A percentile compares a stretch with the other conserved stretches of the same genome.
Evolutionary conservation across 2,113 vertebrate species (phyloP).

Genomic region (Apodemus sylvaticus): DNA sequence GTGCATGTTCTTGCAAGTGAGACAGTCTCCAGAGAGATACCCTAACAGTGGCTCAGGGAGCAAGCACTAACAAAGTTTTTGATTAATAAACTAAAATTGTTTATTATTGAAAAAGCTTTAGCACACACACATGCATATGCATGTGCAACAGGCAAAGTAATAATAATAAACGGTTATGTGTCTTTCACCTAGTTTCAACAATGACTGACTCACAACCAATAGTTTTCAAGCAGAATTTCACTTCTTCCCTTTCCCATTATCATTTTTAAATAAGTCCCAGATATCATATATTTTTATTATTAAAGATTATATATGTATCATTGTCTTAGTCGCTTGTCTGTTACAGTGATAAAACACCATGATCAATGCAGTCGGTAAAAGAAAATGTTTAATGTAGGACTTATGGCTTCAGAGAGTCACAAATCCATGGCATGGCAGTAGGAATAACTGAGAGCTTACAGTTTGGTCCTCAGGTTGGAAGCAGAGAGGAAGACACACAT

Average conservation of each 20-base stretch:
- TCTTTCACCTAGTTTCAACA: neutral
- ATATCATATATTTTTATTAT: neutral
- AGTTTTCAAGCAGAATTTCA: slow-evolving; percentile 26
- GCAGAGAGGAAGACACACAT: neutral
- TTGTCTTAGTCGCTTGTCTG: neutral
- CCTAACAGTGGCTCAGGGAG: no score
- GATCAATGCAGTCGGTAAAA: neutral
- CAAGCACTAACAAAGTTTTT: neutral
- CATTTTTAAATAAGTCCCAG: slow-evolving; percentile 31
- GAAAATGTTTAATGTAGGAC: neutral
- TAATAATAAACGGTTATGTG: neutral
- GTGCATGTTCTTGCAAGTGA: neutral
- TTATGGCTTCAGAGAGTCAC: neutral
- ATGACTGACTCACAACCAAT: neutral
- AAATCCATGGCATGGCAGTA: no score
- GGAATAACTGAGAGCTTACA: neutral
- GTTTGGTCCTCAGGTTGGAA: neutral
- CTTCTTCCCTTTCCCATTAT: neutral
- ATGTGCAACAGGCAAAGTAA: neutral
- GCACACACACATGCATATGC: neutral
- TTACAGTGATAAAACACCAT: neutral
- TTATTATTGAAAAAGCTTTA: neutral
- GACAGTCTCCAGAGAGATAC: neutral
- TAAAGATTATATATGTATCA: neutral
- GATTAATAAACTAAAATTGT: neutral